Evolutionary conservation across 1,140 invertebrate species (phyloP), one percentile per base, ranked within the genome.

Genomic region (Drepana arcuata): DNA sequence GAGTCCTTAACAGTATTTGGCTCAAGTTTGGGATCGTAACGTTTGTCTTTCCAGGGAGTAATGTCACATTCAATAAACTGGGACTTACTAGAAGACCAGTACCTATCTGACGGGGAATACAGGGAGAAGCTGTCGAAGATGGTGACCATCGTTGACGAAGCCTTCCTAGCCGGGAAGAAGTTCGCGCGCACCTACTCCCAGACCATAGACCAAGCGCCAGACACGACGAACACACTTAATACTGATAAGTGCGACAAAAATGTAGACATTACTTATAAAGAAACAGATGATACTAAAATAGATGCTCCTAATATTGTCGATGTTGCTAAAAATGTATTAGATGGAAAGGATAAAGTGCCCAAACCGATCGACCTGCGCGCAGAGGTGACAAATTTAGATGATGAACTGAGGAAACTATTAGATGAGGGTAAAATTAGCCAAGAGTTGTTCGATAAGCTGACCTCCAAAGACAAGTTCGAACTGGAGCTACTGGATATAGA

Each of bases 41-140:
- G n/a, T n/a, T n/a, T n/a, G n/a, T n/a, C n/a, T 29, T 54, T 55
- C 14, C 73, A 96, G 91, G 97, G 96, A 33, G 96, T 98, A 6
- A 93, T 99, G 90, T 95, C 95, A 65, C 90, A 91, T 48, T 95
- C 96, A 2, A 96, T 99, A 50, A 92, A 97, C 65, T 99, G 97
- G 97, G 88, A 93, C 42, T 85, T 95, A 43, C 77, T 99, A 36
- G 91, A 97, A 83, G 86, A 89, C 13, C 95, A 99, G 77, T 97
- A 96, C 83, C 90, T 91, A 63, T 89, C 91, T n/a, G 90, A 97
- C 79, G 86, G 90, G 36, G 81, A 87, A 13, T 97, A 93, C 63
- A 86, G 91, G 57, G 89, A 95, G 55, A 92, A 95, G 67, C 84
- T 97, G 0, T 89, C 89, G 1, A 95, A 95, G 83, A 91, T 95